Evolutionary conservation across 2,888 invertebrate species (phyloP).

Genomic region (Hyppa rectilinea): DNA sequence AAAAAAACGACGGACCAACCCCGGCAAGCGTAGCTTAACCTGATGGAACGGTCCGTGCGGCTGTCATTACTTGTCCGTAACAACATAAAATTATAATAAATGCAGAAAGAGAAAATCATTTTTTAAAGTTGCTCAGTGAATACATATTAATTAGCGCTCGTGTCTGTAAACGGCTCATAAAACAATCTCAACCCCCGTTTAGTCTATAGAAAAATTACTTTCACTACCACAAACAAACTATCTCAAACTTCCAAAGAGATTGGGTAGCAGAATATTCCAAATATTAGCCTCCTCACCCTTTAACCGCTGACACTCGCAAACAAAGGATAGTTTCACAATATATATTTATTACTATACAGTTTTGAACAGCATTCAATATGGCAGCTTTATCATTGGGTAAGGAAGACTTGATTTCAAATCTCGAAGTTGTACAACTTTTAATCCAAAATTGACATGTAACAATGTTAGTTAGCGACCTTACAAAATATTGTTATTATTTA

Average conservation of each 20-base stretch:
- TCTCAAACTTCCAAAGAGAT: conserved; percentile 12
- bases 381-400: no score
- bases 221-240: conserved; percentile 2
- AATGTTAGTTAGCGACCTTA: no score
- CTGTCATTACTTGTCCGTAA: neutral
- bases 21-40: neutral
- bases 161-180: no score
- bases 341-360: conserved; percentile 26
- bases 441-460: no score
- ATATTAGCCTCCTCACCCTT: conserved; percentile 3
- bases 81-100: no score
- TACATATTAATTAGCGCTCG: no score
- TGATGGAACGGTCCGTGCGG: no score
- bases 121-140: no score
- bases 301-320: conserved; percentile 13
- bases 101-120: no score
- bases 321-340: conserved; percentile 41
- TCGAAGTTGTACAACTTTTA: no score
- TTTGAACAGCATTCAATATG: neutral
- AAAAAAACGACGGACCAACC: no score
- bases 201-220: neutral
- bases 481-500: no score
- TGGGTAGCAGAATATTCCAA: conserved; percentile 29
- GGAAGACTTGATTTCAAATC: neutral
- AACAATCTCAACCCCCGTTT: neutral